These are phyloP conservation scores for Ceratoteleas bidentatus DNA, from an alignment of 1,140 invertebrate species.

Conservation along the genomic window DNA sequence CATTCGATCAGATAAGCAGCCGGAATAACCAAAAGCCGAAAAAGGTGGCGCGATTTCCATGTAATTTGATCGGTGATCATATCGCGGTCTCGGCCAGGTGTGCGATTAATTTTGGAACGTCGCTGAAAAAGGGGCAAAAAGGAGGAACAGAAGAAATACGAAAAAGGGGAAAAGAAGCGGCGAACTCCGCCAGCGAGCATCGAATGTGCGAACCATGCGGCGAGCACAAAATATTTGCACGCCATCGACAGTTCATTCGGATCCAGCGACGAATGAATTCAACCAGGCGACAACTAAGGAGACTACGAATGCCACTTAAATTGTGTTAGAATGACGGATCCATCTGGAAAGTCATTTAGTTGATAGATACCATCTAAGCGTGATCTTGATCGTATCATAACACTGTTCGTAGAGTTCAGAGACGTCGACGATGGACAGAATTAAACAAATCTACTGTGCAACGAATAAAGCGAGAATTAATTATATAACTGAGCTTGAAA, in stretches of 20 bases:
- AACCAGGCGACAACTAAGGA: conserved; percentile 68
- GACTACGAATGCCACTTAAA: conserved; percentile 56
- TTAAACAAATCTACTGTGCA: conserved; percentile 6
- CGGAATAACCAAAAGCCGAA: conserved; percentile 65
- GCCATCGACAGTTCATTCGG: conserved; percentile 62
- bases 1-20: conserved; percentile 66
- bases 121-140: conserved; percentile 30
- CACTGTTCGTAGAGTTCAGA: conserved; percentile 59
- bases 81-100: conserved; percentile 64
- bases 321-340: conserved; percentile 79
- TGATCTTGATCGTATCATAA: conserved; percentile 74
- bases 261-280: conserved; percentile 75
- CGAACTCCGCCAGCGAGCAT: conserved; percentile 32
- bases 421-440: conserved; percentile 20
- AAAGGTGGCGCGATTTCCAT: conserved; percentile 67
- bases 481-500: no score
- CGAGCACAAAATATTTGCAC: conserved; percentile 62
- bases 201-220: conserved; percentile 44
- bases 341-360: conserved; percentile 73
- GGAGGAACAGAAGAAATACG: conserved; percentile 31
- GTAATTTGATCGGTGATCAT: conserved; percentile 69
- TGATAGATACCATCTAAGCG: conserved; percentile 73
- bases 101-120: conserved; percentile 68
- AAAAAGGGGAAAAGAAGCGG: conserved; percentile 46
- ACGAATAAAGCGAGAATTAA: no score